Percentiles rank a stretch among this genome's conserved stretches.
These are phyloP conservation scores for Amphipoea oculea DNA, from an alignment of 2,888 invertebrate species.

Conservation along the genomic window DNA sequence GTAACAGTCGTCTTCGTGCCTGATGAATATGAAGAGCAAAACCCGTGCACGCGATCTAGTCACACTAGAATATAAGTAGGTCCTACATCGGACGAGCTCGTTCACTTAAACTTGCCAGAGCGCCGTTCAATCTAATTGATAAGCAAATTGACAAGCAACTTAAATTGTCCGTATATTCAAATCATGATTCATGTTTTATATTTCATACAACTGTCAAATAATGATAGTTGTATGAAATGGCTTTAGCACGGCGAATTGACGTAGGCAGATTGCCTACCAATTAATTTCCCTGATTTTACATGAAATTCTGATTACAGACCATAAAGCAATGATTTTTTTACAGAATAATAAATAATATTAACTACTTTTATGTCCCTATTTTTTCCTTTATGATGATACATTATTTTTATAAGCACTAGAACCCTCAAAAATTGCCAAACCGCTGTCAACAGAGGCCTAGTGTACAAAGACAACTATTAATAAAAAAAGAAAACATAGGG, in stretches of 20 bases:
- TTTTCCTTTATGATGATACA: too few species aligned
- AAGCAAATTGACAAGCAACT: not conserved
- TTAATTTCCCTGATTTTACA: not conserved
- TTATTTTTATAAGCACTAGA: too few species aligned
- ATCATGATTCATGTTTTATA: not conserved
- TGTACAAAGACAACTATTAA: too few species aligned
- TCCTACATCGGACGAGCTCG: not conserved
- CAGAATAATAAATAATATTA: too few species aligned
- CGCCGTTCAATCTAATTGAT: not conserved
- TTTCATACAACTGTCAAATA: not conserved
- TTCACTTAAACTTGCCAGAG: not conserved
- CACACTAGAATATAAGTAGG: not conserved
- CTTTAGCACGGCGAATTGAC: not conserved
- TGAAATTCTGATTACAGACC: too few species aligned
- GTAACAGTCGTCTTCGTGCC: not conserved
- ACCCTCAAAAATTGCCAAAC: too few species aligned
- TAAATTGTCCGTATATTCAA: not conserved
- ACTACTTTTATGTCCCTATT: too few species aligned
- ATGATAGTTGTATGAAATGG: not conserved
- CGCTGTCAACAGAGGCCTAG: too few species aligned
- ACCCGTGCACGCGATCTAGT: not conserved
- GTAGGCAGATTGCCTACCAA: not conserved
- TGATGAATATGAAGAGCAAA: constrained; percentile 27
- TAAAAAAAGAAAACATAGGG: too few species aligned
- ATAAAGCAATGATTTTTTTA: not conserved